These are phyloP conservation scores for Eucidaris tribuloides DNA, from an alignment of 35 echinoderm and acorn worm genomes.

Conservation along the genomic window DNA sequence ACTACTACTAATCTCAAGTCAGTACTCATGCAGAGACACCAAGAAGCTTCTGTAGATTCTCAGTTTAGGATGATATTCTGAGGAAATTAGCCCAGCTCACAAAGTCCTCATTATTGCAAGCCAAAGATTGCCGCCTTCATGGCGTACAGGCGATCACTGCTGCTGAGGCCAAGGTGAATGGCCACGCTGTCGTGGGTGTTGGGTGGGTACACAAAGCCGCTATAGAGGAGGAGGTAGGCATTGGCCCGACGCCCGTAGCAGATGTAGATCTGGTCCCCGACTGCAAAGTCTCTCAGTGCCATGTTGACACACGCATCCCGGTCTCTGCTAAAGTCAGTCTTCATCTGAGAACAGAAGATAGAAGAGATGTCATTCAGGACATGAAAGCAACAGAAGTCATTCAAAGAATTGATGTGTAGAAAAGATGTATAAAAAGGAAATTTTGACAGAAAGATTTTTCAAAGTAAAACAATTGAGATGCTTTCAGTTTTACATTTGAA, in stretches of 20 bases:
- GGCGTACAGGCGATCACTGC: slow-evolving; percentile 85
- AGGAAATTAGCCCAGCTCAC: slow-evolving; percentile 33
- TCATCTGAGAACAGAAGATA: slow-evolving; percentile 69
- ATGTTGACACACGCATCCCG: slow-evolving; percentile 52
- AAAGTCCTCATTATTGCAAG: slow-evolving; percentile 46
- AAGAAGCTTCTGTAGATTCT: background rate
- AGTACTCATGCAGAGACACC: background rate
- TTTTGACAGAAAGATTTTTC: too few relatives aligned
- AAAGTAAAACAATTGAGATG: too few relatives aligned
- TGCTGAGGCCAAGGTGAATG: slow-evolving; percentile 90
- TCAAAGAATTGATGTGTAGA: too few relatives aligned
- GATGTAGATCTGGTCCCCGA: slow-evolving; percentile 76
- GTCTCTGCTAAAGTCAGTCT: slow-evolving; percentile 74
- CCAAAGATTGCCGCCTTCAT: slow-evolving; percentile 76
- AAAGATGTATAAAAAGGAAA: too few relatives aligned
- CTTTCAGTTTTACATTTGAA: too few relatives aligned
- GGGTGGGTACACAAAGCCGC: slow-evolving; percentile 83
- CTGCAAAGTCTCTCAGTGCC: slow-evolving; percentile 41
- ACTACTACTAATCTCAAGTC: too few relatives aligned
- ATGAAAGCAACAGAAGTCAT: too few relatives aligned
- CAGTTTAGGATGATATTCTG: background rate
- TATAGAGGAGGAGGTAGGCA: slow-evolving; percentile 73
- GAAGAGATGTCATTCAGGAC: too few relatives aligned
- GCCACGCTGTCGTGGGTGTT: slow-evolving; percentile 70
- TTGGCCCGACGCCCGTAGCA: slow-evolving; percentile 90